Base-by-base conservation (phyloP, 2,113 vertebrate genomes). In the Perca fluviatilis region DNA sequence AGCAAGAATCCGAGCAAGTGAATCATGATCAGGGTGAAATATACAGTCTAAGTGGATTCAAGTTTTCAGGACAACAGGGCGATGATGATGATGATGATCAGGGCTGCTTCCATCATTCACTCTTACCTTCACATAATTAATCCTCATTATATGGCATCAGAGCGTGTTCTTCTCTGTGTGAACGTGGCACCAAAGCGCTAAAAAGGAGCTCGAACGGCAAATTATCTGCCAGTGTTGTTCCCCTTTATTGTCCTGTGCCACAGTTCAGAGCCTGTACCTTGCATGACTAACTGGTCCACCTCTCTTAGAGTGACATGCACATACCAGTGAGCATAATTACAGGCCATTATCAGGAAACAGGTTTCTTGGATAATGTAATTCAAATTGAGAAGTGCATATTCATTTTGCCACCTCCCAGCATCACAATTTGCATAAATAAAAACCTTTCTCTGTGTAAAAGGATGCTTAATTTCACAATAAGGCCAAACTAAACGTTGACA, bases 1-100 rank as follows among this genome's bases (percentile, higher is more conserved):
- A 87, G 91, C 58, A 76, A 77, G 80, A 78, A 86, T 77, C 84
- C 75, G 84, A 83, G 84, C 88, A 75, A 85, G 86, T 88, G 87
- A 88, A 82, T 89, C 79, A 40, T 67, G 90, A 88, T 90, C 88
- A 87, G 83, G 80, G 27, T 54, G 40, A 80, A 74, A 65, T 46
- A 67, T 79, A 86, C 81, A 82, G 81, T 80, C 54, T 56, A 79
- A 69, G 69, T 53, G 78, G 15, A 19, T 80, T 83, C 50, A 80
- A 77, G 82, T 86, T 80, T 27, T 36, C 6, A 71, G 71, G 65
- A 79, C 50, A 63, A 57, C 77, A 51, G 46, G 30, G 23, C 25
- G 71, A 73, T 47, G 67, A 58, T 43, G 60, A 30, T 60, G 69
- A 47, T 58, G 77, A 51, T 63, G 74, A 74, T 40, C 36, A 63